Conservation (phyloP, 1,140 invertebrate species). For the Drosophila truncata region DNA sequence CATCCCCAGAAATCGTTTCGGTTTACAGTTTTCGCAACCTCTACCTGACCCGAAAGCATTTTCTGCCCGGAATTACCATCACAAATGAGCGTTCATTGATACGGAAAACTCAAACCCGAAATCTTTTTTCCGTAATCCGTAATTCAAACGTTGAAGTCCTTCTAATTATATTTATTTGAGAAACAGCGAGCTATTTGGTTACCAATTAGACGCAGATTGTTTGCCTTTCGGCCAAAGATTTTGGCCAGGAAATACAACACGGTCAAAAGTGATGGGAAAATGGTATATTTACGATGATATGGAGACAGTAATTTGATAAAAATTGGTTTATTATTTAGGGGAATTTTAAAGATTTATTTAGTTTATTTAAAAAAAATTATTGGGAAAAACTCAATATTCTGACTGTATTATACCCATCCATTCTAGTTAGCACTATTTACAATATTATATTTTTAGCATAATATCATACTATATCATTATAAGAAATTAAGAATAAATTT, state of each 20-base stretch:
- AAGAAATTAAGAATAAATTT: too few species aligned
- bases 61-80: slow-evolving; percentile 6
- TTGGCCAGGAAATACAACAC: background rate
- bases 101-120: slow-evolving; percentile 38
- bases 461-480: too few species aligned
- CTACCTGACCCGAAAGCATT: slow-evolving; percentile 51
- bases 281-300: too few species aligned
- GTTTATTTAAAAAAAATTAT: too few species aligned
- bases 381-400: too few species aligned
- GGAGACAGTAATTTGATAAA: too few species aligned
- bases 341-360: background rate
- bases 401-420: background rate
- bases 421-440: background rate
- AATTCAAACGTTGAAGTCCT: slow-evolving; percentile 40
- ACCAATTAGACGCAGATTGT: slow-evolving; percentile 66
- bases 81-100: slow-evolving; percentile 43
- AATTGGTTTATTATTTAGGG: background rate
- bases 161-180: slow-evolving; percentile 44
- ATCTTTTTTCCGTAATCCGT: slow-evolving; percentile 7
- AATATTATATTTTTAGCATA: background rate
- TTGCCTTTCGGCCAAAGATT: slow-evolving; percentile 15
- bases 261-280: background rate
- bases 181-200: slow-evolving; percentile 54
- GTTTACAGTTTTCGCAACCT: slow-evolving; percentile 53
- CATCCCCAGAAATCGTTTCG: slow-evolving; percentile 12